These are phyloP conservation scores for Melanargia galathea DNA, from an alignment of 2,888 invertebrate species.

Conservation along the genomic window DNA sequence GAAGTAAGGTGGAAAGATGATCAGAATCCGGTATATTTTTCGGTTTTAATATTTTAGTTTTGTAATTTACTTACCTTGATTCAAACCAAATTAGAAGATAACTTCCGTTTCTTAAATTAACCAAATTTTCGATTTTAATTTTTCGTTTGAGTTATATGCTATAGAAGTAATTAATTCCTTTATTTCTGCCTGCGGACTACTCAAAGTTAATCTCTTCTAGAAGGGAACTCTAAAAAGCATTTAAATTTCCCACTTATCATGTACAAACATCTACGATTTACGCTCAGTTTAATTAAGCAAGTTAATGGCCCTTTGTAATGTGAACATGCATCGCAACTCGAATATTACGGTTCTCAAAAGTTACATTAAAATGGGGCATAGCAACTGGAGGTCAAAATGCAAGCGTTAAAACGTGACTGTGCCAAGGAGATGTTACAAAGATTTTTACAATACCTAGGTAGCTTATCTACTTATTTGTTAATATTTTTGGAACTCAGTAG, in stretches of 20 bases:
- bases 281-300: constrained; percentile 34
- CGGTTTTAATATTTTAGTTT: too few species aligned
- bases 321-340: constrained; percentile 14
- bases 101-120: too few species aligned
- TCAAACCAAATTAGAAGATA: too few species aligned
- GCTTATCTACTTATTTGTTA: not conserved
- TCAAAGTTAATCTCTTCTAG: not conserved
- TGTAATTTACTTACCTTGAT: too few species aligned
- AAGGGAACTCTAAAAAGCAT: constrained; percentile 15
- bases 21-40: too few species aligned
- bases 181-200: too few species aligned
- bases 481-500: too few species aligned
- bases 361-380: constrained; percentile 19
- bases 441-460: not conserved
- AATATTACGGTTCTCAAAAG: constrained; percentile 8
- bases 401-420: constrained; percentile 4
- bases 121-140: too few species aligned
- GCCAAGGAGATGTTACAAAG: constrained; percentile 4
- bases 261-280: constrained; percentile 28
- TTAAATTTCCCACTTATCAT: constrained; percentile 11
- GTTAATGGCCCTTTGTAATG: constrained; percentile 36
- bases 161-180: too few species aligned
- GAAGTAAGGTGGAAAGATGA: too few species aligned
- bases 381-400: constrained; percentile 9
- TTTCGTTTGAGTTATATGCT: too few species aligned